phyloP scores from a whole-genome alignment of 2,888 invertebrate species.

The Phragmatobia fuliginosa region DNA sequence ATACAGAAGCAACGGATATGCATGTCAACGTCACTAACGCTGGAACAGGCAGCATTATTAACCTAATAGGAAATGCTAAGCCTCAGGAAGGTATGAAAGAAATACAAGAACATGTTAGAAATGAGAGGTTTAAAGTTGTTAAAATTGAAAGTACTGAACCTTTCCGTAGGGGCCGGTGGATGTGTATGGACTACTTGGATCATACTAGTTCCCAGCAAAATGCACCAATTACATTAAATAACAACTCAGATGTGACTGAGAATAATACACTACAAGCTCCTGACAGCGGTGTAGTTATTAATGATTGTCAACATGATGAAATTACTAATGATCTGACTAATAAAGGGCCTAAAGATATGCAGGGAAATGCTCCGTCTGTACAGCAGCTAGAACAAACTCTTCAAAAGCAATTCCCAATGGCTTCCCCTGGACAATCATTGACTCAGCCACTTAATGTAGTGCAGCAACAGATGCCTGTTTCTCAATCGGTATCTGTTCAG shows the following conservation, averaged over 20 bases:
- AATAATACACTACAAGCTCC: constrained; percentile 77
- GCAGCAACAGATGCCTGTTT: constrained; percentile 80
- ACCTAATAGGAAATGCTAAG: constrained; percentile 85
- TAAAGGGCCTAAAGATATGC: constrained; percentile 83
- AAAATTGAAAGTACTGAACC: constrained; percentile 98
- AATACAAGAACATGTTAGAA: constrained; percentile 91
- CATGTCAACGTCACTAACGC: constrained; percentile 88
- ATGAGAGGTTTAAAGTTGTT: constrained; percentile 96
- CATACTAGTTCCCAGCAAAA: constrained; percentile 89
- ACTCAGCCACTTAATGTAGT: constrained; percentile 81
- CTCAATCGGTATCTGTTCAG: constrained; percentile 81
- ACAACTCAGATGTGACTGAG: constrained; percentile 81
- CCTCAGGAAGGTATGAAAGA: constrained; percentile 86
- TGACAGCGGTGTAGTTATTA: constrained; percentile 84
- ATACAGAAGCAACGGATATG: constrained; percentile 86
- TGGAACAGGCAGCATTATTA: constrained; percentile 88
- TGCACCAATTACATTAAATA: constrained; percentile 81
- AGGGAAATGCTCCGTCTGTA: constrained; percentile 76
- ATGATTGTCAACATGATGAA: constrained; percentile 84
- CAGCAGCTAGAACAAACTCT: constrained; percentile 83
- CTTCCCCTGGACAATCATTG: constrained; percentile 83
- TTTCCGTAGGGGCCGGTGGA: constrained; percentile 96
- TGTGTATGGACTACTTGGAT: constrained; percentile 97
- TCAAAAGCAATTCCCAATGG: constrained; percentile 84
- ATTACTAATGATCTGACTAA: constrained; percentile 80